phyloP scores from a whole-genome alignment of 1,140 invertebrate species.

The Apis florea region DNA sequence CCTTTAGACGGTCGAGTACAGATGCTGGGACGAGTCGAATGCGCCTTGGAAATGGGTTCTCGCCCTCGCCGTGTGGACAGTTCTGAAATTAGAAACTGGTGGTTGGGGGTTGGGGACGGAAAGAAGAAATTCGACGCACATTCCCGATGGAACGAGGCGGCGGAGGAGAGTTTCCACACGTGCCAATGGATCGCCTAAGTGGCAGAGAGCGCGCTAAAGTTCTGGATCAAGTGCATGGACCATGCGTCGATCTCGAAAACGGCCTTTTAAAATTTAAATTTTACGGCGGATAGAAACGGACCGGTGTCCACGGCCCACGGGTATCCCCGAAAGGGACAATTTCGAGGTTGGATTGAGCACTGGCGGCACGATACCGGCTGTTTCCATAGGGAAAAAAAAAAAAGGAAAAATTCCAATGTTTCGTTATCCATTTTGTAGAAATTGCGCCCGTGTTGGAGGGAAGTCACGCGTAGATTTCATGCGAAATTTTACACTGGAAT shows the following conservation, averaged over 20 bases:
- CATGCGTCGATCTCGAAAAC: slow-evolving; percentile 12
- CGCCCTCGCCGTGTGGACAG: slow-evolving; percentile 9
- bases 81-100: slow-evolving; percentile 56
- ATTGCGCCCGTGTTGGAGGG: neutral
- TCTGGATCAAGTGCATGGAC: slow-evolving; percentile 32
- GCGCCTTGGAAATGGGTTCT: slow-evolving; percentile 30
- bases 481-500: neutral
- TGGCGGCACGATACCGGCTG: no score
- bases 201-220: slow-evolving; percentile 32
- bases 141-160: slow-evolving; percentile 42
- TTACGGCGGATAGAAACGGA: slow-evolving; percentile 7
- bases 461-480: neutral
- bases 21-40: slow-evolving; percentile 6
- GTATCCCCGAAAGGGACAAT: neutral
- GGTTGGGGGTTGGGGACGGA: no score
- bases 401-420: neutral
- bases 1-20: slow-evolving; percentile 22
- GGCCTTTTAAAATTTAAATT: slow-evolving; percentile 54
- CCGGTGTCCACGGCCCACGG: neutral
- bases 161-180: no score
- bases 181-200: slow-evolving; percentile 36
- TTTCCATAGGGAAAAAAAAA: no score
- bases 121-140: slow-evolving; percentile 62
- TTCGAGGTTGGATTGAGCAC: neutral
- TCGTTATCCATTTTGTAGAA: neutral